These are phyloP conservation scores for Hypolimnas misippus DNA, from an alignment of 2,888 invertebrate genomes.

Conservation along the genomic window DNA sequence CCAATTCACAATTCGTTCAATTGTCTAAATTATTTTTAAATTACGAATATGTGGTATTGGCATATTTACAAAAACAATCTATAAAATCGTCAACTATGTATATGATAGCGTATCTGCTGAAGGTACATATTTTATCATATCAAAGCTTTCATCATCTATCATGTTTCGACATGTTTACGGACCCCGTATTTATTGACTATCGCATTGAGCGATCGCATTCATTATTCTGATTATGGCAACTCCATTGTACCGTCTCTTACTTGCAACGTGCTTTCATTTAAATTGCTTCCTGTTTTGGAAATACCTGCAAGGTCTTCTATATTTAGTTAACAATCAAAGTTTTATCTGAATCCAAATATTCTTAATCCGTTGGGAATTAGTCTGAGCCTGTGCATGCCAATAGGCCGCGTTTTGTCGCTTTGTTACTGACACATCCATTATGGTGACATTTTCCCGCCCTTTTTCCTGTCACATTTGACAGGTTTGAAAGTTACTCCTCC, in stretches of 20 bases:
- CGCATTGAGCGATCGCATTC: conserved; percentile 71
- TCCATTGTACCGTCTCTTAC: conserved; percentile 40
- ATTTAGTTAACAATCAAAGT: conserved; percentile 50
- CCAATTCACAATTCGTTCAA: conserved; percentile 16
- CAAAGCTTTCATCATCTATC: conserved; percentile 75
- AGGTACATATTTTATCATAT: conserved; percentile 73
- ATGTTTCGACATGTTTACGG: conserved; percentile 77
- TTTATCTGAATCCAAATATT: conserved; percentile 61
- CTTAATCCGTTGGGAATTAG: conserved; percentile 71
- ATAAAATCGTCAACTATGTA: conserved; percentile 28
- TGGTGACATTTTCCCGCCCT: conserved; percentile 81
- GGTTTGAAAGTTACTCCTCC: conserved; percentile 80
- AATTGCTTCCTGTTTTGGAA: conserved; percentile 32
- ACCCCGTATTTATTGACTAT: conserved; percentile 75
- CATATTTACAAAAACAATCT: conserved; percentile 15
- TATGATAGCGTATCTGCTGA: conserved; percentile 32
- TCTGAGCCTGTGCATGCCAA: conserved; percentile 66
- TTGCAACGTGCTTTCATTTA: conserved; percentile 37
- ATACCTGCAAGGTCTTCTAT: conserved; percentile 17
- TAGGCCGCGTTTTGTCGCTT: conserved; percentile 70
- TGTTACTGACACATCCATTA: conserved; percentile 83
- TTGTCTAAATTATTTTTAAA: conserved; percentile 21
- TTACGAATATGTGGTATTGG: conserved; percentile 13
- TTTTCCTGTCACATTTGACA: conserved; percentile 82
- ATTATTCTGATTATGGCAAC: conserved; percentile 68